Evolutionary conservation across 1,140 invertebrate species (phyloP).

Genomic region (Zaprionus capensis): DNA sequence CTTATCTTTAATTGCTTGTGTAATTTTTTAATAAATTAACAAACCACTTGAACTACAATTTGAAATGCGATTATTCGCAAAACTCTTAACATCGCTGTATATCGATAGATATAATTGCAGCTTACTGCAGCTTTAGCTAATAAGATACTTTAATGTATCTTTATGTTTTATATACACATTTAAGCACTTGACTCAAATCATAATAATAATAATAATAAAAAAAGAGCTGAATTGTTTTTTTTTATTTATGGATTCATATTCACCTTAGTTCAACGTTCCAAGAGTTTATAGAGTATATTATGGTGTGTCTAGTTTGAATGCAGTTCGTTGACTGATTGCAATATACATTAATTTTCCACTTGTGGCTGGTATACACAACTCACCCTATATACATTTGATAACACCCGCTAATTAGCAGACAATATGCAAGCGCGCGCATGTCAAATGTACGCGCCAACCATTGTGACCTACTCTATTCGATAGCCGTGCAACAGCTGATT

Average conservation of each 20-base stretch:
- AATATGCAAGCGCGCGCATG: not conserved
- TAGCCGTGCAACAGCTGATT: slow-evolving; percentile 33
- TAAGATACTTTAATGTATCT: not conserved
- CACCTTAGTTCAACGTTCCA: not conserved
- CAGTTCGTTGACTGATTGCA: not conserved
- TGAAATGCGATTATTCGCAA: not conserved
- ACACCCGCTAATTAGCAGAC: not conserved
- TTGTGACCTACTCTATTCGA: slow-evolving; percentile 20
- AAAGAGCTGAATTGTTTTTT: not conserved
- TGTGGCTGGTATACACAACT: not conserved
- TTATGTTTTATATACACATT: not conserved
- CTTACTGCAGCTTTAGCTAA: not conserved
- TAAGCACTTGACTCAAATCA: not conserved
- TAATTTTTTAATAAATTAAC: not conserved
- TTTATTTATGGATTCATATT: not conserved
- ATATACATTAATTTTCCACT: not conserved
- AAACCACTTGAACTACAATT: not conserved
- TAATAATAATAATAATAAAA: no score
- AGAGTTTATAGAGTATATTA: not conserved
- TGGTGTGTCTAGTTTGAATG: slow-evolving; percentile 2
- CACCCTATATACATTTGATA: not conserved
- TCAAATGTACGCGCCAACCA: not conserved
- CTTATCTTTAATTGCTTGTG: not conserved
- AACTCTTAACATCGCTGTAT: not conserved
- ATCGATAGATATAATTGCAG: not conserved